phyloP scores from a whole-genome alignment of 1,140 invertebrate species.

The Orussus abietinus region DNA sequence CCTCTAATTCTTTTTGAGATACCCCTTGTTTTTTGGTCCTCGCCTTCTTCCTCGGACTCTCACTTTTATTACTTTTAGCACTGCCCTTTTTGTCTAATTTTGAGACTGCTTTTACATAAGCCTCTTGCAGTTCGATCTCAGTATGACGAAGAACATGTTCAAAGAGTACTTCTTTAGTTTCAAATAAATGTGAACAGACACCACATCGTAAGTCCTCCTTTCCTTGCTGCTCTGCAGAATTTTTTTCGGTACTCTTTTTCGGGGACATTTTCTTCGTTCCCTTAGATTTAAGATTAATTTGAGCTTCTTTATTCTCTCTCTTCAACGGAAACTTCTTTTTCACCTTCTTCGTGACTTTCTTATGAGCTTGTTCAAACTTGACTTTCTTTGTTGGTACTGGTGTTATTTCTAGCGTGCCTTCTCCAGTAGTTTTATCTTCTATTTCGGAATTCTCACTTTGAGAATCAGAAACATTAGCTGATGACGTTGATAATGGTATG shows the following conservation, averaged over 20 bases:
- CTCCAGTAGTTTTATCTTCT: too few relatives aligned
- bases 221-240: constrained; percentile 22
- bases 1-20: constrained; percentile 5
- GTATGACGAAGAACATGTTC: constrained; percentile 41
- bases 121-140: constrained; percentile 32
- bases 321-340: constrained; percentile 19
- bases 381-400: too few relatives aligned
- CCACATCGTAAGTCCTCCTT: constrained; percentile 19
- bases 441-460: too few relatives aligned
- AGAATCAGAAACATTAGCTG: too few relatives aligned
- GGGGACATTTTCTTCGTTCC: too few relatives aligned
- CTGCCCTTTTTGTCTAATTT: too few relatives aligned
- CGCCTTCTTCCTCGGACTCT: constrained; percentile 14
- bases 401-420: too few relatives aligned
- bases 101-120: too few relatives aligned
- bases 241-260: constrained; percentile 20
- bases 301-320: constrained; percentile 10
- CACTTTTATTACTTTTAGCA: too few relatives aligned
- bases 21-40: constrained; percentile 5
- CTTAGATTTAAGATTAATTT: too few relatives aligned
- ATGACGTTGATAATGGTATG: too few relatives aligned
- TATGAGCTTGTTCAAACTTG: constrained; percentile 17
- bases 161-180: constrained; percentile 27
- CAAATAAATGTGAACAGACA: constrained; percentile 33
- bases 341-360: constrained; percentile 14